These are phyloP conservation scores for Saxidomus purpurata DNA, from an alignment of 1,140 invertebrate genomes.

Conservation along the genomic window DNA sequence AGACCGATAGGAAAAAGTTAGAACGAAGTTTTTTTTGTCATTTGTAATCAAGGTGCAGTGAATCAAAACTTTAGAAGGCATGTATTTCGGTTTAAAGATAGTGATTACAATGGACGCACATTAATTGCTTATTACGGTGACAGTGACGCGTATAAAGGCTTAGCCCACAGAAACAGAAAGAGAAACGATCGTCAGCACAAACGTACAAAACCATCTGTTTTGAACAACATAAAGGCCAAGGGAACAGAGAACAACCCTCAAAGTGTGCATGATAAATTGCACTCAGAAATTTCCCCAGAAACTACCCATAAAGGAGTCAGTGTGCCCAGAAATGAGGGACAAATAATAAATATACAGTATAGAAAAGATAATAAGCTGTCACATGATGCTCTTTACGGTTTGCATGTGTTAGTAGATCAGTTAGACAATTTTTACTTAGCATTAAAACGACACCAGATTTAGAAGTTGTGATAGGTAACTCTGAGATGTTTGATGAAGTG, in stretches of 20 bases:
- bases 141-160: neutral
- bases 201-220: constrained; percentile 17
- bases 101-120: constrained; percentile 30
- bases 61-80: constrained; percentile 35
- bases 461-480: constrained; percentile 38
- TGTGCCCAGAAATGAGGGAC: constrained; percentile 46
- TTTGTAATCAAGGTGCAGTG: neutral
- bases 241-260: neutral
- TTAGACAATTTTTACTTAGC: constrained; percentile 28
- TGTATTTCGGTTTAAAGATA: neutral
- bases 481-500: constrained; percentile 48
- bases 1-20: no score
- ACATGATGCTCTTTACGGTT: constrained; percentile 51
- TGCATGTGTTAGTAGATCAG: constrained; percentile 52
- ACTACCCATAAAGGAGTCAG: neutral
- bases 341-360: constrained; percentile 51
- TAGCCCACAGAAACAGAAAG: constrained; percentile 33
- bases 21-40: neutral
- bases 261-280: constrained; percentile 5
- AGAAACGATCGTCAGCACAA: neutral
- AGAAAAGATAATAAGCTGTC: constrained; percentile 19
- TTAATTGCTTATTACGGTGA: constrained; percentile 15
- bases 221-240: neutral
- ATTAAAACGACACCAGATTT: constrained; percentile 47
- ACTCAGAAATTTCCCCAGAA: neutral